phyloP scores from a whole-genome alignment of 1,140 invertebrate genomes.

The Chrysopa pallens region DNA sequence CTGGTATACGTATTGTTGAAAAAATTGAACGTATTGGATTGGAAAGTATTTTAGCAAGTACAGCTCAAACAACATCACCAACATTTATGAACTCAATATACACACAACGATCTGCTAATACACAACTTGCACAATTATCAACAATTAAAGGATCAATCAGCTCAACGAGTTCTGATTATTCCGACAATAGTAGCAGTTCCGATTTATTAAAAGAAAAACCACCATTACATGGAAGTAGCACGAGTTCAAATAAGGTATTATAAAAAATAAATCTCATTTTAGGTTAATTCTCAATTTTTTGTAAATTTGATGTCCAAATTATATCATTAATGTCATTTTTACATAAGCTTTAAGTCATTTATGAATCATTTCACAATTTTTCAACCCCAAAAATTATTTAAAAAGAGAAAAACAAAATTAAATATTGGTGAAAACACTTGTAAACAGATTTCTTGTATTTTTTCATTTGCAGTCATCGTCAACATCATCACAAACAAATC shows the following conservation, averaged over 20 bases:
- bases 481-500: too few relatives aligned
- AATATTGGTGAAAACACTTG: too few relatives aligned
- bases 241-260: background rate
- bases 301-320: too few relatives aligned
- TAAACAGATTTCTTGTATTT: too few relatives aligned
- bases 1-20: slow-evolving; percentile 37
- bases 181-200: slow-evolving; percentile 15
- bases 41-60: slow-evolving; percentile 38
- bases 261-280: too few relatives aligned
- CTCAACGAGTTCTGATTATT: slow-evolving; percentile 9
- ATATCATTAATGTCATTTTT: too few relatives aligned
- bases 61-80: slow-evolving; percentile 22
- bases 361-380: too few relatives aligned
- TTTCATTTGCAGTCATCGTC: too few relatives aligned
- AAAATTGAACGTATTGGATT: slow-evolving; percentile 50
- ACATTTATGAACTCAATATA: slow-evolving; percentile 35
- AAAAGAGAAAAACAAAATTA: too few relatives aligned
- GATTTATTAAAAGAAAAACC: slow-evolving; percentile 4
- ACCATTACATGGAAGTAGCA: background rate
- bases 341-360: too few relatives aligned
- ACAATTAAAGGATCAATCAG: slow-evolving; percentile 38
- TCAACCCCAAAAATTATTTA: too few relatives aligned
- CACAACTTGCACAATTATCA: slow-evolving; percentile 56
- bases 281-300: too few relatives aligned
- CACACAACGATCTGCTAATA: slow-evolving; percentile 32